Percentiles rank a stretch among this genome's conserved stretches.
Evolutionary conservation across 2,888 invertebrate species (phyloP).

Genomic region (Melinaea menophilus): DNA sequence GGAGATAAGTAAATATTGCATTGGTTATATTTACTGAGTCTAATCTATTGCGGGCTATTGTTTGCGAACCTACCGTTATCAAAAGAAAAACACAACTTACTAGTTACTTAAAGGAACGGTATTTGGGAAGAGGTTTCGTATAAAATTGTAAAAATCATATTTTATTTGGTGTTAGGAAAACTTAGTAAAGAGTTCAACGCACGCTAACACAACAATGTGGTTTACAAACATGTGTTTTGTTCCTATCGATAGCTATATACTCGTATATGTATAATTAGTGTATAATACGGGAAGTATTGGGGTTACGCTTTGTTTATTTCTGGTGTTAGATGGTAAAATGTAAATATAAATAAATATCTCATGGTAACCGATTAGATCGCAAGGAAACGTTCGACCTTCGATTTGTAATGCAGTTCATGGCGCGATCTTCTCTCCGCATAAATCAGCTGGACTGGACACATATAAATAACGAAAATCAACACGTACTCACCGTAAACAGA

Average conservation of each 20-base stretch:
- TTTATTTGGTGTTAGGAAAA: slow-evolving; percentile 27
- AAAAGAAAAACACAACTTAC: slow-evolving; percentile 37
- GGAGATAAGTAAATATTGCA: slow-evolving; percentile 27
- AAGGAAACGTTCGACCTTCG: slow-evolving; percentile 59
- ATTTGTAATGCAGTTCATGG: slow-evolving; percentile 58
- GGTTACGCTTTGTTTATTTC: too few relatives aligned
- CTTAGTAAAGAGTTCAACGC: slow-evolving; percentile 71
- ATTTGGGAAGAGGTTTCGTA: neutral
- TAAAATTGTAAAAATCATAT: neutral
- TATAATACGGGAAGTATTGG: neutral
- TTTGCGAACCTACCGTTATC: slow-evolving; percentile 41
- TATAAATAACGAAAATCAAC: slow-evolving; percentile 61
- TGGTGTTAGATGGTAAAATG: too few relatives aligned
- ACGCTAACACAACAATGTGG: slow-evolving; percentile 33
- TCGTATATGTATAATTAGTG: neutral
- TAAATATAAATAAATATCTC: slow-evolving; percentile 40
- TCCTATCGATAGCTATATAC: neutral
- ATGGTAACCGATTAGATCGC: slow-evolving; percentile 55
- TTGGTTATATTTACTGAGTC: slow-evolving; percentile 43
- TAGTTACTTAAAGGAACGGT: neutral
- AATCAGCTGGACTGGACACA: slow-evolving; percentile 61
- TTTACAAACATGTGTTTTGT: slow-evolving; percentile 5
- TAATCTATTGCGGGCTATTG: slow-evolving; percentile 41
- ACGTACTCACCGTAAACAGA: slow-evolving; percentile 71
- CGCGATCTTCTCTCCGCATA: slow-evolving; percentile 60